Base-by-base conservation (phyloP, 2,113 vertebrate species). In the Arizona elegans region DNA sequence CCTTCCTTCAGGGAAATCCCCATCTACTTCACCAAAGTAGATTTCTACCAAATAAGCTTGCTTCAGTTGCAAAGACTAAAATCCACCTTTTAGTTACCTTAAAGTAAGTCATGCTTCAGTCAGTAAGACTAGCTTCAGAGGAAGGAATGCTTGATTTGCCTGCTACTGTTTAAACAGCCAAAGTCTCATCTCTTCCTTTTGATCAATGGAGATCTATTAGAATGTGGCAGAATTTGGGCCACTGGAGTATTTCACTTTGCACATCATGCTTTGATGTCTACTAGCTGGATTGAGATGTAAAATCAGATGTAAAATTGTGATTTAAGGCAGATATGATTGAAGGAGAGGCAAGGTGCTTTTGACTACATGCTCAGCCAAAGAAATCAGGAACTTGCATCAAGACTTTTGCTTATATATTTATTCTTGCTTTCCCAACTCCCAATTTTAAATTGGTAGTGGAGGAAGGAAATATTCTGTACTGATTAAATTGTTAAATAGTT, bases 1-100 rank as follows among this genome's bases (percentile, higher is more conserved):
- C 26, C 92, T 95, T 94, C 96, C 93, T 85, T 95, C 58, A 21
- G 5, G 94, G 93, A 94, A 52, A 95, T 91, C 92, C 95, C 95
- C 96, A 94, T 95, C 96, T 95, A 91, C 54, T 23, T 86, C 15
- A 75, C 1, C 65, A 86, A 12, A 3, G 0, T 92, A 47, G 43
- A 47, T 96, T 93, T 33, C 54, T 96, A 95, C 95, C 94, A 96
- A 96, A 21, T 9, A 54, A 91, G 19, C 65, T 43, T 75, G 47
- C 47, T 56, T 58, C 19, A 52, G 55, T 50, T 87, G 17, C 55
- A 52, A 86, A 53, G 93, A 92, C 90, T 95, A 96, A 96, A 93
- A 92, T 91, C 92, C 94, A 43, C 38, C 38, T 43, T 43, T 43
- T 81, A 43, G n/a, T 81, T 81, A 81, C 17, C 33, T 43, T 81